Conservation (phyloP, 2,797 vertebrate genomes). For the Coranthus polyacanthus region DNA sequence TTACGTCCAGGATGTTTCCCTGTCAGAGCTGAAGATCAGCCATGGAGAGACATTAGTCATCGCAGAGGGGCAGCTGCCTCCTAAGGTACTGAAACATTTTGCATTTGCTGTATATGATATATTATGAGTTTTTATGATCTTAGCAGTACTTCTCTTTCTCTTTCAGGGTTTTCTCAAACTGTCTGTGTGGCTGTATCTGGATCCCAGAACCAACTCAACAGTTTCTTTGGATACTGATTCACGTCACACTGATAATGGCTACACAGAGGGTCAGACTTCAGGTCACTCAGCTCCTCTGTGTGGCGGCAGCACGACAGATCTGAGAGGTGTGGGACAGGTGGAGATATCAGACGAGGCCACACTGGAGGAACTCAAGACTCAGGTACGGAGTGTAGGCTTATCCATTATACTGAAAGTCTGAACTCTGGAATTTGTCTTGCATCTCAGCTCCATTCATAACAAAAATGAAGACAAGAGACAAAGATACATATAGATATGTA, state of each 20-base stretch:
- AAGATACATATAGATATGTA: too few relatives aligned
- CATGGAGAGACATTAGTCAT: slow-evolving; percentile 92
- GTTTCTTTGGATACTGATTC: slow-evolving; percentile 45
- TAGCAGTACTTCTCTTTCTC: slow-evolving; percentile 14
- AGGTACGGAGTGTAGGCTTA: slow-evolving; percentile 81
- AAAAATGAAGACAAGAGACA: too few relatives aligned
- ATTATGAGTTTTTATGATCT: neutral
- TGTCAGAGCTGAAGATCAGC: slow-evolving; percentile 88
- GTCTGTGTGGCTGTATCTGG: slow-evolving; percentile 85
- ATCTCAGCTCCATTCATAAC: too few relatives aligned
- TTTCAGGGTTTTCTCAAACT: slow-evolving; percentile 92
- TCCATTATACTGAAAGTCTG: too few relatives aligned
- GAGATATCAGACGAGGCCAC: slow-evolving; percentile 91
- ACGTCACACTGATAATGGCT: slow-evolving; percentile 60
- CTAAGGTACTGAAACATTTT: slow-evolving; percentile 80
- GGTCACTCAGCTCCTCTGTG: slow-evolving; percentile 37
- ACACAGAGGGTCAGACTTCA: slow-evolving; percentile 50
- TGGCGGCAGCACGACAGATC: slow-evolving; percentile 52
- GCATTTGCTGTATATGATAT: neutral
- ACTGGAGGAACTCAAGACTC: slow-evolving; percentile 91
- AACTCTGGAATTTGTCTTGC: too few relatives aligned
- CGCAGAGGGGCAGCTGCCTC: slow-evolving; percentile 90
- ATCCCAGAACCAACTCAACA: slow-evolving; percentile 18
- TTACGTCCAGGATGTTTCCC: slow-evolving; percentile 83
- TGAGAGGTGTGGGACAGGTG: slow-evolving; percentile 85